Evolutionary conservation across 1,140 invertebrate species (phyloP).

Genomic region (Lepidurus apus): DNA sequence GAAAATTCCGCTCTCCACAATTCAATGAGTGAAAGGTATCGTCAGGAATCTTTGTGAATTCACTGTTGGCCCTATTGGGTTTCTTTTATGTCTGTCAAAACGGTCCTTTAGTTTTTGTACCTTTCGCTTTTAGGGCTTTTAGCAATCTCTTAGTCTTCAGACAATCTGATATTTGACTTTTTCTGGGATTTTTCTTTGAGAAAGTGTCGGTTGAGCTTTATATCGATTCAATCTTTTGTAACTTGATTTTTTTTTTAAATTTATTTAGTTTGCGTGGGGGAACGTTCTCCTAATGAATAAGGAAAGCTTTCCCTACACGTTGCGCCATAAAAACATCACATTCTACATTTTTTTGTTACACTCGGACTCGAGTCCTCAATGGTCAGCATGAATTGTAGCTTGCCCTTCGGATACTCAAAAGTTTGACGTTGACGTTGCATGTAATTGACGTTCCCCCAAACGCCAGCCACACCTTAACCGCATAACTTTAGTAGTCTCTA

Average conservation of each 20-base stretch:
- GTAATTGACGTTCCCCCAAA: conserved; percentile 10
- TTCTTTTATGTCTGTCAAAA: background rate
- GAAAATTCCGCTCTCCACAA: background rate
- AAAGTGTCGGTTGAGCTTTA: background rate
- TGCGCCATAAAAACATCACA: background rate
- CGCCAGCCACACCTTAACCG: conserved; percentile 5
- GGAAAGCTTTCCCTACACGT: background rate
- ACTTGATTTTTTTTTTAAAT: background rate
- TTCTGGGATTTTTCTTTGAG: background rate
- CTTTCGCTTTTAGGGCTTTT: background rate
- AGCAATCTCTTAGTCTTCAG: too few species aligned
- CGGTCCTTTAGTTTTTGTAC: background rate
- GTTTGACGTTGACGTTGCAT: background rate
- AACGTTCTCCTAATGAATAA: background rate
- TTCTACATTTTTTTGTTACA: background rate
- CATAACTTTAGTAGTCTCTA: background rate
- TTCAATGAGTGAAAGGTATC: conserved; percentile 7
- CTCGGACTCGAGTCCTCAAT: background rate
- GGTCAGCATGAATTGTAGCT: background rate
- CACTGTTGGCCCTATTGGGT: background rate
- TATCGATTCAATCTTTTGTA: background rate
- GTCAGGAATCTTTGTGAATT: background rate
- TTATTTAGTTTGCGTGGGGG: too few species aligned
- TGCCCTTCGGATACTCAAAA: background rate
- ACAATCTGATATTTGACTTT: background rate